Percentiles rank a stretch among this genome's conserved stretches.
These are phyloP conservation scores for Lysandra coridon DNA, from an alignment of 2,888 invertebrate genomes.

Conservation along the genomic window DNA sequence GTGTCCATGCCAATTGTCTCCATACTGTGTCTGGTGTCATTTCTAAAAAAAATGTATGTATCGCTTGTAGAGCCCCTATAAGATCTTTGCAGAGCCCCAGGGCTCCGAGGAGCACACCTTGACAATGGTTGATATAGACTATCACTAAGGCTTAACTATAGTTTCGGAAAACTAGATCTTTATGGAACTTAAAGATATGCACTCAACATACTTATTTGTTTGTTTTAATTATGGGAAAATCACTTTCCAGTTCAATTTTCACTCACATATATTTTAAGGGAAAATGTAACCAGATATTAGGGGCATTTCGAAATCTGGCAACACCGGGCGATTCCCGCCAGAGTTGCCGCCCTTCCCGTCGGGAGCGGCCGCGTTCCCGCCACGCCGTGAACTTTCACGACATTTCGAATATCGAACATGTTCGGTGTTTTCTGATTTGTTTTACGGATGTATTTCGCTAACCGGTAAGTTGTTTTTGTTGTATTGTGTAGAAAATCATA, in stretches of 20 bases:
- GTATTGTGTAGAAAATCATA: background rate
- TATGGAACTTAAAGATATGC: too few relatives aligned
- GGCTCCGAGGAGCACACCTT: too few relatives aligned
- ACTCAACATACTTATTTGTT: background rate
- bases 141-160: background rate
- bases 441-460: slow-evolving; percentile 30
- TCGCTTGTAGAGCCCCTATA: too few relatives aligned
- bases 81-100: too few relatives aligned
- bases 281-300: background rate
- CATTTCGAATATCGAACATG: slow-evolving; percentile 35
- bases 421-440: slow-evolving; percentile 32
- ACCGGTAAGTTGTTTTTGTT: slow-evolving; percentile 22
- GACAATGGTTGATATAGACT: too few relatives aligned
- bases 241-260: too few relatives aligned
- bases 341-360: slow-evolving; percentile 43
- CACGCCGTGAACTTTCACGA: slow-evolving; percentile 42
- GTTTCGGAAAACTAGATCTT: too few relatives aligned
- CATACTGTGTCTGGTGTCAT: too few relatives aligned
- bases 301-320: background rate
- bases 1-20: too few relatives aligned
- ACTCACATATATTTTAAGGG: too few relatives aligned
- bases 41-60: too few relatives aligned
- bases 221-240: background rate
- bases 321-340: slow-evolving; percentile 45
- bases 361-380: slow-evolving; percentile 46